Conservation (phyloP, 2,113 vertebrate species). For the Xiphorhynchus elegans region DNA sequence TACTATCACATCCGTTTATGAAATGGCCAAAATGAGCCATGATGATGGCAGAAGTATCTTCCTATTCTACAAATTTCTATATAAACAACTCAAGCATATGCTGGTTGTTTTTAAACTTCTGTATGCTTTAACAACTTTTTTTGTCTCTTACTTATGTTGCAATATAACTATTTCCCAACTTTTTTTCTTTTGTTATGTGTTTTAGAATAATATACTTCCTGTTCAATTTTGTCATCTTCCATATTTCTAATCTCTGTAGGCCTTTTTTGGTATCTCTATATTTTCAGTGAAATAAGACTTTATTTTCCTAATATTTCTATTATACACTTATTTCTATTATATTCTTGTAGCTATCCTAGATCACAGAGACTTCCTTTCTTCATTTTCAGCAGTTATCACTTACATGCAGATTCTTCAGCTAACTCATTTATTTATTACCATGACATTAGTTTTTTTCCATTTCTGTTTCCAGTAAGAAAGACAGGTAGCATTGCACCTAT, state of each 20-base stretch:
- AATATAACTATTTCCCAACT: neutral
- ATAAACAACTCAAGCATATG: neutral
- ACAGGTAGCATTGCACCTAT: neutral
- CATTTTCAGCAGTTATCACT: neutral
- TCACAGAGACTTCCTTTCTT: neutral
- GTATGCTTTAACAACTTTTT: neutral
- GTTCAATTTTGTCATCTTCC: neutral
- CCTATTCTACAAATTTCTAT: neutral
- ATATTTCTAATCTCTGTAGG: neutral
- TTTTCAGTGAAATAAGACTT: neutral
- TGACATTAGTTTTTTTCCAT: neutral
- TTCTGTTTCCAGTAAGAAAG: neutral
- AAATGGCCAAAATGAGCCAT: neutral
- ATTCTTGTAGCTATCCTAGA: neutral
- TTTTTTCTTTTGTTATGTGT: neutral
- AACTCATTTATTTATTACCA: neutral
- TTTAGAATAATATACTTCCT: neutral
- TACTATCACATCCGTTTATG: neutral
- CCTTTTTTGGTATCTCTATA: neutral
- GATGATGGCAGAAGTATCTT: neutral
- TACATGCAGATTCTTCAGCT: neutral
- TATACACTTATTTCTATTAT: neutral
- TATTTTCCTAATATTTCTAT: neutral
- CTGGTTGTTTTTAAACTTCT: neutral
- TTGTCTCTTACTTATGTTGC: neutral